Base-by-base conservation (phyloP, 2,113 vertebrate genomes). In the Donacobius atricapilla region DNA sequence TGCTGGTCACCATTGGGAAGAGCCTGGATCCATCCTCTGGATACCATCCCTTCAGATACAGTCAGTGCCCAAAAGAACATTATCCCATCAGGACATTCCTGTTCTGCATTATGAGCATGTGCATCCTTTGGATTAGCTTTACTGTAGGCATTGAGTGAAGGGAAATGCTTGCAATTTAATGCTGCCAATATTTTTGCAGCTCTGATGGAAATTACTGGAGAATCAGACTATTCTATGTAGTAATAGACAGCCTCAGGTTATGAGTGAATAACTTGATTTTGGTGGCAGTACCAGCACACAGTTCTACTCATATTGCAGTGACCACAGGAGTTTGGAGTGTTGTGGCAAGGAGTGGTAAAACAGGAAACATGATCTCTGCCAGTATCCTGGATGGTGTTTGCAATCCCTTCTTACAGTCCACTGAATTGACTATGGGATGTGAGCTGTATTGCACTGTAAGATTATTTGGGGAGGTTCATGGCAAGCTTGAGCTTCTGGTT, bases 341-440 rank as follows among this genome's bases (percentile, higher is more conserved):
- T 83, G 58, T 27, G 40, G 42, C 40, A 65, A 87, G 56, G 28
- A 85, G 18, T 35, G 27, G 65, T 75, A 81, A 18, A 84, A 20
- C 69, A 37, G 37, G 64, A 73, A 73, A 51, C 0, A 0, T 3
- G 1, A 25, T 70, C 45, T 25, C 69, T 73, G 69, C 40, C 73
- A 11, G 31, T 70, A 45, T 84, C 78, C 65, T 39, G 45, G 60
- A 37, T 13, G 13, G 18, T 15, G 42, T 63, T 75, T 84, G 58
- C 56, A 87, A n/a, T 93, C 45, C n/a, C 12, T 81, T 84, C 44
- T 68, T 70, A 58, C 58, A 78, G 39, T 61, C n/a, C 22, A 14
- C 21, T 54, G 39, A 23, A 0, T 5, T 77, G 53, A 6, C 50
- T 57, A 4, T 0, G 2, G 17, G 48, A 45, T 81, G 15, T 53